phyloP scores from a whole-genome alignment of 2,888 invertebrate species.

The Camponotus fellah region DNA sequence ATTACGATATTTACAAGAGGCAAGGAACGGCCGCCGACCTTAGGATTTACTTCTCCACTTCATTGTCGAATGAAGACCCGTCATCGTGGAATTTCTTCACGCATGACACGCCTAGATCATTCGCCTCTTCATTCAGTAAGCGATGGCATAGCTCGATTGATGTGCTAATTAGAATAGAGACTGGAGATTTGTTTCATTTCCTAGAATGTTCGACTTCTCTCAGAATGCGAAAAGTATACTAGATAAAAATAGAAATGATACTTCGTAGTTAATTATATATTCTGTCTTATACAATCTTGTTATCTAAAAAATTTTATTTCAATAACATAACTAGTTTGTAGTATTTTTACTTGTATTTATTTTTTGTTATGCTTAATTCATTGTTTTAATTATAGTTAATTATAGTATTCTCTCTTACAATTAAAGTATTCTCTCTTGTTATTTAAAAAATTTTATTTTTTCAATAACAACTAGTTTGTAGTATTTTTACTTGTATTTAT shows the following conservation, averaged over 20 bases:
- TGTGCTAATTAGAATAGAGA: slow-evolving; percentile 6
- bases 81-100: slow-evolving; percentile 13
- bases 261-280: not conserved
- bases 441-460: not conserved
- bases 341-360: not conserved
- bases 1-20: slow-evolving; percentile 77
- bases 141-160: slow-evolving; percentile 19
- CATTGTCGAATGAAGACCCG: slow-evolving; percentile 1
- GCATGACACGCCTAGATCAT: slow-evolving; percentile 15
- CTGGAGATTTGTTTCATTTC: not conserved
- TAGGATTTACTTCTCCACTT: slow-evolving; percentile 7
- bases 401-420: no score
- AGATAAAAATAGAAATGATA: slow-evolving; percentile 3
- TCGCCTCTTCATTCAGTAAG: not conserved
- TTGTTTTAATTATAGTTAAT: no score
- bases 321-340: not conserved
- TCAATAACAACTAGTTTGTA: not conserved
- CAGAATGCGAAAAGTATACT: no score
- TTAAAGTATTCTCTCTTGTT: no score
- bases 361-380: not conserved
- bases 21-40: slow-evolving; percentile 56
- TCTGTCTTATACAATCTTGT: not conserved
- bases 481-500: not conserved
- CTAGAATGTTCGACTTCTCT: not conserved
- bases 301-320: not conserved